These are phyloP conservation scores for Polyploca ridens DNA, from an alignment of 2,888 invertebrate genomes.

Conservation along the genomic window DNA sequence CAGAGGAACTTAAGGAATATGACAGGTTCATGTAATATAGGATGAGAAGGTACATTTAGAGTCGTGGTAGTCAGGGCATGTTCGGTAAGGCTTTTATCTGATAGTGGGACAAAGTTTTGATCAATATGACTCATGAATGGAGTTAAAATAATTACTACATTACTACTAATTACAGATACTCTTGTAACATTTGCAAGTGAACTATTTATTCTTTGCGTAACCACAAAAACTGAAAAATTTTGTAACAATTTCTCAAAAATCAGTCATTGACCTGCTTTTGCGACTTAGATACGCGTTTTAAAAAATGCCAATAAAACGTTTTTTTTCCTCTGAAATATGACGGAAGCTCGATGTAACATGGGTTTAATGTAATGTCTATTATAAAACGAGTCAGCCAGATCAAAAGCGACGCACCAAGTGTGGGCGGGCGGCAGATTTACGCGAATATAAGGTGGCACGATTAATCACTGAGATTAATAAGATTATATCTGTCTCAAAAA, in stretches of 20 bases:
- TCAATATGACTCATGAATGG: too few relatives aligned
- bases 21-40: too few relatives aligned
- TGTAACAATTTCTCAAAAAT: neutral
- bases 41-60: too few relatives aligned
- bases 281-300: constrained; percentile 28
- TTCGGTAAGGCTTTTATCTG: too few relatives aligned
- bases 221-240: neutral
- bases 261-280: constrained; percentile 10
- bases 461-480: neutral
- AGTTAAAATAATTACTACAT: too few relatives aligned
- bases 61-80: too few relatives aligned
- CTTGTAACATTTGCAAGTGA: too few relatives aligned
- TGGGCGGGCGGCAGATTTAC: constrained; percentile 29
- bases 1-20: too few relatives aligned
- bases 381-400: constrained; percentile 31
- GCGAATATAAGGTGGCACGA: constrained; percentile 20
- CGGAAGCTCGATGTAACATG: constrained; percentile 27
- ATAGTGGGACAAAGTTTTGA: too few relatives aligned
- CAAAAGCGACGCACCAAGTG: constrained; percentile 25
- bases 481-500: neutral
- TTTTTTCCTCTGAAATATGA: constrained; percentile 29
- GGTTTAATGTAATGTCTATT: constrained; percentile 23
- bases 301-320: constrained; percentile 31
- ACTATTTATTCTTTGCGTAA: neutral
- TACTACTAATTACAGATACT: too few relatives aligned